phyloP scores from a whole-genome alignment of 2,113 vertebrate genomes.

The Heptranchias perlo region DNA sequence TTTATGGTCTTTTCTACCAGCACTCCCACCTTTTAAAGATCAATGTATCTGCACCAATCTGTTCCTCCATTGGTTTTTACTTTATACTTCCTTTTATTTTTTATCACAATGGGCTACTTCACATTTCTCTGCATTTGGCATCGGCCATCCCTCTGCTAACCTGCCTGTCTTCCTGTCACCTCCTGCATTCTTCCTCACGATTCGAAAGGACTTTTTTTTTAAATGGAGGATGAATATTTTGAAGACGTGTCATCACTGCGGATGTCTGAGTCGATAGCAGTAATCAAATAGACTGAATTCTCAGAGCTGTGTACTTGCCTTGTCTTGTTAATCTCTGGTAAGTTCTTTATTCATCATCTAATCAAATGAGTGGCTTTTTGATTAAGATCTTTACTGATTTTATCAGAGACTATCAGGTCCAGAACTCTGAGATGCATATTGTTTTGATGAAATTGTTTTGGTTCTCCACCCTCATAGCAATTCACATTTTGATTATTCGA shows the following conservation, averaged over 20 bases:
- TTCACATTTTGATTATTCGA: background rate
- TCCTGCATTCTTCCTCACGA: background rate
- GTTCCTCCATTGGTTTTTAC: background rate
- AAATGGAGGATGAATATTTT: background rate
- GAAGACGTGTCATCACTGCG: background rate
- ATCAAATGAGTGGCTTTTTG: background rate
- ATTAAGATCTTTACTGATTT: slow-evolving; percentile 1
- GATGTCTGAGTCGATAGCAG: background rate
- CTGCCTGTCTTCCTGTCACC: background rate
- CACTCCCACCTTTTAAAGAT: background rate
- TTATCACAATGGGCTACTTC: background rate
- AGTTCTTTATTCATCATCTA: background rate
- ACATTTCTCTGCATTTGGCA: background rate
- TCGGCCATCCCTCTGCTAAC: background rate
- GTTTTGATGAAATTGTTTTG: background rate
- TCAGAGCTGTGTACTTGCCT: background rate
- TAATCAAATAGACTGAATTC: background rate
- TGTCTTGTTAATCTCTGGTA: background rate
- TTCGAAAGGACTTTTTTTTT: background rate
- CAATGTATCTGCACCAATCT: background rate
- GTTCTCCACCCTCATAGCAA: background rate
- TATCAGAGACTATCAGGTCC: background rate
- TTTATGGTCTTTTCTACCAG: too few species aligned
- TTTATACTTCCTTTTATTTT: background rate
- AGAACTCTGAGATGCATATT: background rate